phyloP scores from a whole-genome alignment of 2,888 invertebrate species.

The Gerris lacustris region DNA sequence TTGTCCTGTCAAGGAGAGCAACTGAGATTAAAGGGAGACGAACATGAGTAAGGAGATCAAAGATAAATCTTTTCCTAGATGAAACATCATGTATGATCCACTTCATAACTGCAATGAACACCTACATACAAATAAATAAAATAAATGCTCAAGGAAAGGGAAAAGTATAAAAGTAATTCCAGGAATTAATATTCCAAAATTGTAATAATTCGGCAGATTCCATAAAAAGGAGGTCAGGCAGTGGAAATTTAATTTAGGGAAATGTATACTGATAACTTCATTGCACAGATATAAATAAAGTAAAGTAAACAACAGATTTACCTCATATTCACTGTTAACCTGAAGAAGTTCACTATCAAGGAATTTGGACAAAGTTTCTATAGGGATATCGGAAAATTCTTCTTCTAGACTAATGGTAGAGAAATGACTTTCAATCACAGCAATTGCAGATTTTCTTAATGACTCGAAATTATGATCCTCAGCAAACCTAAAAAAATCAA shows the following conservation, averaged over 20 bases:
- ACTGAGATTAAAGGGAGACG: conserved; percentile 72
- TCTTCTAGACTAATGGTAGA: conserved; percentile 66
- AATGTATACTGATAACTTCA: no score
- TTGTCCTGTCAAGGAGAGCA: conserved; percentile 61
- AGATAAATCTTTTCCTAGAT: conserved; percentile 65
- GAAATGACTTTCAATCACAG: conserved; percentile 76
- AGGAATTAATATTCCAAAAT: no score
- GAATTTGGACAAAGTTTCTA: conserved; percentile 61
- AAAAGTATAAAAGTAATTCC: no score
- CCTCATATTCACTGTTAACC: conserved; percentile 81
- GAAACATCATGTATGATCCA: conserved; percentile 76
- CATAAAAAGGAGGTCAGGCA: no score
- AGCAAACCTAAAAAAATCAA: conserved; percentile 54
- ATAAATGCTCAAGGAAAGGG: background rate
- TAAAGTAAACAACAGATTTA: background rate
- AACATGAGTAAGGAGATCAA: conserved; percentile 70
- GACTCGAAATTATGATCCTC: conserved; percentile 73
- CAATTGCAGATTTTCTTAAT: conserved; percentile 61
- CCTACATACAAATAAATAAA: conserved; percentile 38
- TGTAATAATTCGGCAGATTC: no score
- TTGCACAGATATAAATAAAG: no score
- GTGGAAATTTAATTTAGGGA: no score
- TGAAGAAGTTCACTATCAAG: conserved; percentile 73
- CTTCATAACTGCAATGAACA: conserved; percentile 70
- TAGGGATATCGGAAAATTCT: conserved; percentile 71